These are phyloP conservation scores for Rhopalosiphum padi DNA, from an alignment of 1,140 invertebrate genomes.

Conservation along the genomic window DNA sequence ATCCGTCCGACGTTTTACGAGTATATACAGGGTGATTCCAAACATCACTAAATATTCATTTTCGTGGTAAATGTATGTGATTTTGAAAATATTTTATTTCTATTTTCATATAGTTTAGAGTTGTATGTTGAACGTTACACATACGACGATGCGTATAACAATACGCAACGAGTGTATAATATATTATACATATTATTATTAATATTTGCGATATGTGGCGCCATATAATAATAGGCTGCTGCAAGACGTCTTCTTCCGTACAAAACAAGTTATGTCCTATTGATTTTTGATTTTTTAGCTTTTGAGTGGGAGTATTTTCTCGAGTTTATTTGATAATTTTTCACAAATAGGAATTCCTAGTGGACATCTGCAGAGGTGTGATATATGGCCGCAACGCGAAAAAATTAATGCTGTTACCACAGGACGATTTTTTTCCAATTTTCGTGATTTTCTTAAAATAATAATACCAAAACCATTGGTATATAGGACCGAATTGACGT, in stretches of 20 bases:
- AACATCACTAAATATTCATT: background rate
- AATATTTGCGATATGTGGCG: background rate
- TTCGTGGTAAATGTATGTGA: background rate
- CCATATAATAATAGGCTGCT: background rate
- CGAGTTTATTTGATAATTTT: background rate
- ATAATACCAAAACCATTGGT: background rate
- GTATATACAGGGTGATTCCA: background rate
- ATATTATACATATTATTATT: background rate
- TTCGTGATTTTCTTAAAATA: background rate
- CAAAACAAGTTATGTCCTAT: background rate
- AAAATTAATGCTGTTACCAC: no score
- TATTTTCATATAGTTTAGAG: background rate
- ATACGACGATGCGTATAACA: background rate
- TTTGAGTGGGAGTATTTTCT: no score
- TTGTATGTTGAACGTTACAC: background rate
- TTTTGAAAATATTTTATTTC: background rate
- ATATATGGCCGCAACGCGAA: no score
- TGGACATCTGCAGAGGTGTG: background rate
- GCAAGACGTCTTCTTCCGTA: background rate
- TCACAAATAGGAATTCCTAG: background rate
- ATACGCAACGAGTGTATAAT: background rate
- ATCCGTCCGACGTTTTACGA: constrained; percentile 5
- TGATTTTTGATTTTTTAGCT: background rate
- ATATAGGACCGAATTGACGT: background rate
- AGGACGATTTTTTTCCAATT: background rate